Evolutionary conservation across 2,113 vertebrate genomes (phyloP).

Genomic region (Phyllostomus hastatus): DNA sequence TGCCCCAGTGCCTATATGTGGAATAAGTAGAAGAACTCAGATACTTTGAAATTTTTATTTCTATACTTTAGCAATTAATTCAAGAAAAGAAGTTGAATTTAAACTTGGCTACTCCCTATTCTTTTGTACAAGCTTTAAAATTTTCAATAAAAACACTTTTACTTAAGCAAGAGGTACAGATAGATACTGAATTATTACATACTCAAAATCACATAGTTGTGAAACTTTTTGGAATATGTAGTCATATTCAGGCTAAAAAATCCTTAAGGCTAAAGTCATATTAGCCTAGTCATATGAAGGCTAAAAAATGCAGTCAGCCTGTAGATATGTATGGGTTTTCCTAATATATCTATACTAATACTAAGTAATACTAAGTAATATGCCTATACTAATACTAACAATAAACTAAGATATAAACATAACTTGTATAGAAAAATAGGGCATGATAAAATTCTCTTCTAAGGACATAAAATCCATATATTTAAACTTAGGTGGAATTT

Average conservation of each 20-base stretch:
- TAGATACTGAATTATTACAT: neutral
- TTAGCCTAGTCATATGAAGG: neutral
- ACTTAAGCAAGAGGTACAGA: neutral
- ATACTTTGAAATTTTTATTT: neutral
- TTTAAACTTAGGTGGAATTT: conserved; percentile 43
- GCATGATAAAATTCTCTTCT: conserved; percentile 24
- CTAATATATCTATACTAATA: neutral
- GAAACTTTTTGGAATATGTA: neutral
- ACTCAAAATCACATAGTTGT: conserved; percentile 1
- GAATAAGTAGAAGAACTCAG: neutral
- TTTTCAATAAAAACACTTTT: neutral
- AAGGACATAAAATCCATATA: conserved; percentile 53
- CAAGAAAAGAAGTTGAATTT: neutral
- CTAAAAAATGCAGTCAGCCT: conserved; percentile 42
- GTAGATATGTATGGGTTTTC: neutral
- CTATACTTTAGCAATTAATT: neutral
- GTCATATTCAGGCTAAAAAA: conserved; percentile 36
- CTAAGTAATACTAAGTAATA: neutral
- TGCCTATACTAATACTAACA: no score
- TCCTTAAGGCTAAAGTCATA: neutral
- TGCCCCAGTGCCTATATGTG: neutral
- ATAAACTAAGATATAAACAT: neutral
- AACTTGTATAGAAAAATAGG: neutral
- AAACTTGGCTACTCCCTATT: neutral
- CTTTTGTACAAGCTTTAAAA: neutral